These are phyloP conservation scores for Lordiphosa mommai DNA, from an alignment of 1,140 invertebrate species.

Conservation along the genomic window DNA sequence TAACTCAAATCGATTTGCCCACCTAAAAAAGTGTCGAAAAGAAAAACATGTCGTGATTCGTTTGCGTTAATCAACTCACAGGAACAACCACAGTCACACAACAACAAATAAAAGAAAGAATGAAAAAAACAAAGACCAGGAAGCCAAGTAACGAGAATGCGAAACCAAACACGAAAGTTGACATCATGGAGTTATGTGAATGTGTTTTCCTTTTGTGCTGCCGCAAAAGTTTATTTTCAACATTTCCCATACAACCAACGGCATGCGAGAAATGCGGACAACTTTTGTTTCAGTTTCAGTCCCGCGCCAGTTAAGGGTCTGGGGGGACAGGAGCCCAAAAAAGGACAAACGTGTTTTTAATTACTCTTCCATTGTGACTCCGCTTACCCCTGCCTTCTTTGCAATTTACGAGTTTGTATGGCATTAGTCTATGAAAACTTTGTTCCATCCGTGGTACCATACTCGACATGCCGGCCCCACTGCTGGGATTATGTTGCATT, in stretches of 20 bases:
- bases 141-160: slow-evolving; percentile 22
- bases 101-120: slow-evolving; percentile 18
- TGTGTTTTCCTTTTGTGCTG: slow-evolving; percentile 36
- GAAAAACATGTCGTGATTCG: slow-evolving; percentile 53
- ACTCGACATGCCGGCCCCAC: background rate
- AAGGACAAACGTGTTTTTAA: slow-evolving; percentile 75
- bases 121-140: slow-evolving; percentile 1
- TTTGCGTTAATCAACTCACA: slow-evolving; percentile 65
- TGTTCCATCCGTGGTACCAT: slow-evolving; percentile 1
- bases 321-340: background rate
- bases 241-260: slow-evolving; percentile 55
- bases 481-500: slow-evolving; percentile 25
- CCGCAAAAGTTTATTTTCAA: slow-evolving; percentile 71
- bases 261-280: slow-evolving; percentile 62
- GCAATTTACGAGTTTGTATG: slow-evolving; percentile 26
- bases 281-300: slow-evolving; percentile 33
- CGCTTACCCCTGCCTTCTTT: slow-evolving; percentile 4
- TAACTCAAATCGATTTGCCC: no score
- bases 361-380: slow-evolving; percentile 48
- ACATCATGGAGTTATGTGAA: slow-evolving; percentile 63
- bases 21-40: slow-evolving; percentile 32
- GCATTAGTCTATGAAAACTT: slow-evolving; percentile 19
- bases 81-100: slow-evolving; percentile 26
- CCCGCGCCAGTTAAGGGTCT: slow-evolving; percentile 11
- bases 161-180: slow-evolving; percentile 72